A percentile compares a stretch with the other conserved stretches of the same genome.
Evolutionary conservation across 1,140 invertebrate species (phyloP).

Genomic region (Drosophila miranda): DNA sequence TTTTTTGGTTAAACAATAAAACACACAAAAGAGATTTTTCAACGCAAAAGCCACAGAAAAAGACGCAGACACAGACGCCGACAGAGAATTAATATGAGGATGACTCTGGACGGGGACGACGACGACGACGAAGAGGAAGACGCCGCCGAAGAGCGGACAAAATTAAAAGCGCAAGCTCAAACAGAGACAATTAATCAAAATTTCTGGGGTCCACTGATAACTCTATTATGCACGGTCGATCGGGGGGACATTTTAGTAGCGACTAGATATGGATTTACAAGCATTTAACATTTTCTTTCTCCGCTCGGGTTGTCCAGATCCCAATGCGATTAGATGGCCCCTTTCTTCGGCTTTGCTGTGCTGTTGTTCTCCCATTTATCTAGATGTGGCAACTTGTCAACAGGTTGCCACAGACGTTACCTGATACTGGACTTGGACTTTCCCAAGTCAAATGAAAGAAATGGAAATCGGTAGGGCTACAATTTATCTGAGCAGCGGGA

Average conservation of each 20-base stretch:
- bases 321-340: conserved; percentile 43
- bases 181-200: conserved; percentile 74
- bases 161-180: conserved; percentile 72
- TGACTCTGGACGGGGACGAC: conserved; percentile 23
- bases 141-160: conserved; percentile 42
- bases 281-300: conserved; percentile 61
- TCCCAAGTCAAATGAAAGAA: conserved; percentile 10
- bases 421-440: neutral
- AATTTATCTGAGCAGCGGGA: conserved; percentile 54
- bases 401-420: conserved; percentile 43
- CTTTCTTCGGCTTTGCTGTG: conserved; percentile 13
- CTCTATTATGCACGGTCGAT: conserved; percentile 62
- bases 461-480: conserved; percentile 47
- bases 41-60: conserved; percentile 63
- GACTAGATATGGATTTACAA: conserved; percentile 69
- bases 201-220: conserved; percentile 55
- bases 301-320: conserved; percentile 10
- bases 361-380: conserved; percentile 10
- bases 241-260: conserved; percentile 60
- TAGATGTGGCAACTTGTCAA: conserved; percentile 52
- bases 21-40: conserved; percentile 68
- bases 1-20: conserved; percentile 54
- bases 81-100: conserved; percentile 59
- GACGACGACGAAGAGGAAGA: no score
- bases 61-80: neutral